phyloP scores from a whole-genome alignment of 2,888 invertebrate species.

The Idaea aversata region DNA sequence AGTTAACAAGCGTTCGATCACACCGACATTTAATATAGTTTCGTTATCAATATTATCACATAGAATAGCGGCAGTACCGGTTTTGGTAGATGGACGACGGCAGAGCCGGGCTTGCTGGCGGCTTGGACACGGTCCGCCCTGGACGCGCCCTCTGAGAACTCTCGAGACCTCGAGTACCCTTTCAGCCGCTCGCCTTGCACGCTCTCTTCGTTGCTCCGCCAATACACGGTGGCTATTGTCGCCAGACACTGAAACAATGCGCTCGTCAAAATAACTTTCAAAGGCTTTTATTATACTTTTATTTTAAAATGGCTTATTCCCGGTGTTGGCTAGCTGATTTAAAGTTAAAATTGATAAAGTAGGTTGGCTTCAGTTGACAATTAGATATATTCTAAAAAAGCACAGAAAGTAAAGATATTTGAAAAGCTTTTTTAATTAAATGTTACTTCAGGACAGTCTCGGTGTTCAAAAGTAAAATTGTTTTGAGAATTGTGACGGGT shows the following conservation, averaged over 20 bases:
- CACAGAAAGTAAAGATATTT: too few relatives aligned
- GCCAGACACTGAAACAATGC: constrained; percentile 85
- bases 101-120: constrained; percentile 58
- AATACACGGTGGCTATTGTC: constrained; percentile 92
- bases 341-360: too few relatives aligned
- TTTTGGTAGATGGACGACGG: constrained; percentile 35
- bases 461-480: too few relatives aligned
- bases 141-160: constrained; percentile 83
- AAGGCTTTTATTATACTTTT: constrained; percentile 3
- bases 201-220: constrained; percentile 93
- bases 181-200: constrained; percentile 88
- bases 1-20: constrained; percentile 25
- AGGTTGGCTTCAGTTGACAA: too few relatives aligned
- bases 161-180: constrained; percentile 89
- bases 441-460: too few relatives aligned
- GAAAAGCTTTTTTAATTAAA: too few relatives aligned
- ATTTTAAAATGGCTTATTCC: background rate
- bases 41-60: constrained; percentile 32
- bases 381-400: too few relatives aligned
- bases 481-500: too few relatives aligned
- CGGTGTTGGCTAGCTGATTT: too few relatives aligned
- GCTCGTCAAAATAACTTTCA: background rate
- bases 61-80: constrained; percentile 36
- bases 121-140: constrained; percentile 89
- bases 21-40: constrained; percentile 28